phyloP scores from a whole-genome alignment of 2,888 invertebrate genomes.

The Thalpophila matura region DNA sequence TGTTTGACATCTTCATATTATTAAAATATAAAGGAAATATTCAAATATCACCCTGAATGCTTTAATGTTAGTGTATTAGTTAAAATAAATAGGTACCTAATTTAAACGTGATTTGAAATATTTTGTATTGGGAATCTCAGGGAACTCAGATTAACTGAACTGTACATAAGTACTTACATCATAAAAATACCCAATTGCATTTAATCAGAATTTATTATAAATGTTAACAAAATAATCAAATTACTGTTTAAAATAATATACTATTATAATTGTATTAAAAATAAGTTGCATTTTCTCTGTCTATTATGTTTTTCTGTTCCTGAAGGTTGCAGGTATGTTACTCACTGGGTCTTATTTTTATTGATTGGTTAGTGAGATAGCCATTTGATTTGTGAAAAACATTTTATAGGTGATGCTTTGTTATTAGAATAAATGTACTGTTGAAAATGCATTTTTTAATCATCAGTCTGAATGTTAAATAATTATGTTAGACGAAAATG shows the following conservation, averaged over 20 bases:
- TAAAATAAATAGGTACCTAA: constrained; percentile 75
- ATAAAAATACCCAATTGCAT: constrained; percentile 54
- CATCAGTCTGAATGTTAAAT: constrained; percentile 31
- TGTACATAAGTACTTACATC: constrained; percentile 46
- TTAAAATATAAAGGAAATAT: constrained; percentile 72
- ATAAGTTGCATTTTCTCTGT: constrained; percentile 68
- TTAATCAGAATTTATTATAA: constrained; percentile 59
- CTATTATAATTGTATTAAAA: constrained; percentile 56
- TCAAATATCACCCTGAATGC: constrained; percentile 78
- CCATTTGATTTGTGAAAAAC: constrained; percentile 69
- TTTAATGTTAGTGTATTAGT: constrained; percentile 85
- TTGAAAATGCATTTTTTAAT: constrained; percentile 61
- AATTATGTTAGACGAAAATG: constrained; percentile 30
- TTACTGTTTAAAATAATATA: constrained; percentile 54
- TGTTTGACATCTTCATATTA: constrained; percentile 68
- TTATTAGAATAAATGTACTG: constrained; percentile 82
- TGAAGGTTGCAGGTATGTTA: constrained; percentile 57
- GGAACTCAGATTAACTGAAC: constrained; percentile 29
- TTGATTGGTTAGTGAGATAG: constrained; percentile 67
- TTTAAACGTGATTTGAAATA: constrained; percentile 66
- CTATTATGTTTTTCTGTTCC: constrained; percentile 51
- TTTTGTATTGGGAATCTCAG: constrained; percentile 56
- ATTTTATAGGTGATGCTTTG: constrained; percentile 83
- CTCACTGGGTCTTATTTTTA: constrained; percentile 65
- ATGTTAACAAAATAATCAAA: constrained; percentile 59